phyloP scores from a whole-genome alignment of 2,113 vertebrate genomes.

The Poicephalus gulielmi region DNA sequence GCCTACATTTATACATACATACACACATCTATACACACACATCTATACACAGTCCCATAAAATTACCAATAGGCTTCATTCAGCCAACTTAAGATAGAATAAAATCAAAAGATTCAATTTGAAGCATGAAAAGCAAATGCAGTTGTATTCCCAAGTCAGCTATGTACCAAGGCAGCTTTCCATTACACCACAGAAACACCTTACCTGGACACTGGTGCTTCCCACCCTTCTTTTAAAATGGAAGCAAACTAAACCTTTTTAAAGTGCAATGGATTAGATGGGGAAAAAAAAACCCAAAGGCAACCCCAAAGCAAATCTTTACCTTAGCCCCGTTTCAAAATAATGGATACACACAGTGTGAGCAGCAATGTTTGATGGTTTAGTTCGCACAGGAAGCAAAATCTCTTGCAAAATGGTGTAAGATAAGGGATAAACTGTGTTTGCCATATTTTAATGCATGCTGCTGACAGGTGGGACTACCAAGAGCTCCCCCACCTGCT shows the following conservation, averaged over 20 bases:
- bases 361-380: background rate
- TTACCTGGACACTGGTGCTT: background rate
- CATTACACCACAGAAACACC: background rate
- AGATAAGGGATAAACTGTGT: background rate
- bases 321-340: background rate
- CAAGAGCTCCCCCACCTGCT: constrained; percentile 81
- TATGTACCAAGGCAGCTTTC: background rate
- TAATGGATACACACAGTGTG: background rate
- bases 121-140: background rate
- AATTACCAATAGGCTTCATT: background rate
- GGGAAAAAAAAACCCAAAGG: background rate
- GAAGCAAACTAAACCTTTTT: background rate
- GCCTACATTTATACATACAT: background rate
- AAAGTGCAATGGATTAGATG: background rate
- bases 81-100: background rate
- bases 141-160: background rate
- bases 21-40: background rate
- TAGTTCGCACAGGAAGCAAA: background rate
- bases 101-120: background rate
- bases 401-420: background rate
- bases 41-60: background rate
- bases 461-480: constrained; percentile 60
- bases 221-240: background rate
- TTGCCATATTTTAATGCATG: background rate
- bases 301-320: background rate